Base-by-base conservation (phyloP, 2,113 vertebrate species). In the Illadopsis cleaveri region DNA sequence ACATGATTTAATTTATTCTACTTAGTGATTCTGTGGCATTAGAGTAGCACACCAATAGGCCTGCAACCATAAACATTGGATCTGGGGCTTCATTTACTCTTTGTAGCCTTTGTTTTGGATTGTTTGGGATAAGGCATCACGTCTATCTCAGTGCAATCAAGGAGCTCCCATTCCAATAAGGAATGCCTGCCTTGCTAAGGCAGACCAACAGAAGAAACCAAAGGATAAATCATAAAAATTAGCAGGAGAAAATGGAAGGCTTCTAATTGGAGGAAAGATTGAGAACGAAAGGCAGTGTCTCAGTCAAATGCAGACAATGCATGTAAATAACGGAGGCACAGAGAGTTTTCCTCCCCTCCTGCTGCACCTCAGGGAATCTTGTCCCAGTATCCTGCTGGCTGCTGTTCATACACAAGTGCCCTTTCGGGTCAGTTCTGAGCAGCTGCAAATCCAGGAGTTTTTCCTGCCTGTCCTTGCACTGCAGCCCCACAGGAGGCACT, bases 401-500 rank as follows among this genome's bases (percentile, higher is more conserved):
- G 69, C 47, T 47, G 75, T 12, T 58, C 42, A 31, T 2, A 51
- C 9, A 83, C 27, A 60, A 47, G 14, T 14, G 60, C 47, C 44
- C 47, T 86, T 86, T 38, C 42, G 9, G 44, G 50, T 18, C 56
- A 66, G 9, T 13, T 33, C 50, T 4, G 42, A 85, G 83, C 19
- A 93, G 57, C 30, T 47, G 3, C 2, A 0, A 2, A 69, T 4
- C 44, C 37, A 2, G 19, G 85, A 80, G 62, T 12, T 62, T 12
- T 6, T 1, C 7, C 7, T 2, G 25, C 19, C 16, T 94, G 94
- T 33, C 35, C 40, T 84, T 69, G 76, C 82, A 0, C 68, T 65
- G 61, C 82, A 90, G 90, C n/a, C 77, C 94, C 72, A 86, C 44
- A 94, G 82, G 92, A 97, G 93, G 94, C 96, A 95, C 88, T 62